These are phyloP conservation scores for Platichthys stellatus DNA, from an alignment of 2,113 vertebrate species.

Conservation along the genomic window DNA sequence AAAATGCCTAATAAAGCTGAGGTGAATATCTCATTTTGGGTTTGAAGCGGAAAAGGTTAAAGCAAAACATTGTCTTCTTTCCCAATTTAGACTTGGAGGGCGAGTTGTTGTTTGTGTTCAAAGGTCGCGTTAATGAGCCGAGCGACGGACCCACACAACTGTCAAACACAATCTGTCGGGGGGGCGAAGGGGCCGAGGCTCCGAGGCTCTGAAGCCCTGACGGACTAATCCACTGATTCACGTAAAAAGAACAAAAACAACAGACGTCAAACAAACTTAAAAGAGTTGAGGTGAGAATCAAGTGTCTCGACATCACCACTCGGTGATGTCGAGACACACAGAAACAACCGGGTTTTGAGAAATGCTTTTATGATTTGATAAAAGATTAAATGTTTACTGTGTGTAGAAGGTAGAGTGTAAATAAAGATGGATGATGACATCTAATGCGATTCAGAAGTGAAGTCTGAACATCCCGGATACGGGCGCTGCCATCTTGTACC, in stretches of 20 bases:
- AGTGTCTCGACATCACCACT: no score
- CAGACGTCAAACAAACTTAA: neutral
- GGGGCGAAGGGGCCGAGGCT: neutral
- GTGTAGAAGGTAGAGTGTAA: no score
- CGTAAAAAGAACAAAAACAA: neutral
- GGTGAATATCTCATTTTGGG: neutral
- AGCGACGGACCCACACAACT: neutral
- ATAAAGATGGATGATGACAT: no score
- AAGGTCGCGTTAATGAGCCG: constrained; percentile 58
- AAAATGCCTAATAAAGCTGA: neutral
- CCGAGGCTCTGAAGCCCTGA: constrained; percentile 13
- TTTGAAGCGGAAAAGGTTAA: constrained; percentile 27
- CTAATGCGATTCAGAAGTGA: no score
- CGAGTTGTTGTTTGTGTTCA: constrained; percentile 9
- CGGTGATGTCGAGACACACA: no score
- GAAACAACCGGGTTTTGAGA: no score
- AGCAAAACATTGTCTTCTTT: constrained; percentile 16
- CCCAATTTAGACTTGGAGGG: constrained; percentile 5
- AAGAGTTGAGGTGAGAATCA: no score
- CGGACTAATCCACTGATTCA: constrained; percentile 5
- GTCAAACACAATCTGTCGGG: constrained; percentile 37
- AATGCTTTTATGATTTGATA: no score
- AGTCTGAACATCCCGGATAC: no score
- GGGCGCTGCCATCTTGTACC: no score
- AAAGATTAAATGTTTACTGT: no score